Conservation (phyloP, 2,113 vertebrate genomes). For the Balaenoptera acutorostrata region DNA sequence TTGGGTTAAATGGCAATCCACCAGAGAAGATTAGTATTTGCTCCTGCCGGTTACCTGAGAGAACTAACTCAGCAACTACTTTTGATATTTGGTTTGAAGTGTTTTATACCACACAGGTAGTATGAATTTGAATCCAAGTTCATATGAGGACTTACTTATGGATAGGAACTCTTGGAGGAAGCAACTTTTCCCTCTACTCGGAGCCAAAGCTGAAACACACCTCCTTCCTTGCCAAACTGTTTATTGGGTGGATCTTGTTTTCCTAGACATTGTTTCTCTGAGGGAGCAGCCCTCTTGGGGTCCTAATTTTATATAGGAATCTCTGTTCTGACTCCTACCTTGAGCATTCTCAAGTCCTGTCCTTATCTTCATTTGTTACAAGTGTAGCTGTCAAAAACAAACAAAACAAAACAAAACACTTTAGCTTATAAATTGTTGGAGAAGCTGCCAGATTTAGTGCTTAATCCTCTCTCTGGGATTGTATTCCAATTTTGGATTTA, state of each 20-base stretch:
- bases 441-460: neutral
- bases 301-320: neutral
- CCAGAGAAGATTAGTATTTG: neutral
- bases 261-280: neutral
- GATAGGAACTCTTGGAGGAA: neutral
- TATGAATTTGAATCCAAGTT: neutral
- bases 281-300: neutral
- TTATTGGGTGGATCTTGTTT: neutral
- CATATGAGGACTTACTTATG: neutral
- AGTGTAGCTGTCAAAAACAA: neutral
- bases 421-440: neutral
- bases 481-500: neutral
- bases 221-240: neutral
- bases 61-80: neutral
- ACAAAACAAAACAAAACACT: neutral
- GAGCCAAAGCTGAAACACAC: neutral
- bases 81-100: neutral
- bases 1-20: neutral
- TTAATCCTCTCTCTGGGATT: neutral
- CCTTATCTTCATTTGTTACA: neutral
- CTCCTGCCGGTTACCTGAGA: neutral
- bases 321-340: neutral
- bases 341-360: neutral
- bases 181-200: neutral
- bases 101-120: neutral